A percentile compares a stretch with the other conserved stretches of the same genome.
These are phyloP conservation scores for Diorhabda carinulata DNA, from an alignment of 1,140 invertebrate genomes.

Conservation along the genomic window DNA sequence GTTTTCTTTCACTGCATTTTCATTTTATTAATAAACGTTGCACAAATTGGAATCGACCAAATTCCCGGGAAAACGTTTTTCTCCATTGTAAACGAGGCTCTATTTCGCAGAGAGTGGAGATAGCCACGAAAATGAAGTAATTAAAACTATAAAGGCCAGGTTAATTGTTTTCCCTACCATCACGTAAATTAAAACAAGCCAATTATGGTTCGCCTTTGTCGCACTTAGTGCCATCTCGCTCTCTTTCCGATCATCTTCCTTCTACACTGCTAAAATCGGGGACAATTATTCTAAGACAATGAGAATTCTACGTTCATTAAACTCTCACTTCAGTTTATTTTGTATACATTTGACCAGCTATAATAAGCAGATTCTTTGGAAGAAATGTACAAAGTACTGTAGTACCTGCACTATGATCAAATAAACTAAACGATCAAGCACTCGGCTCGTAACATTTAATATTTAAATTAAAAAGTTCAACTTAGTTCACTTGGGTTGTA, in stretches of 20 bases:
- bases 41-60: conserved; percentile 3
- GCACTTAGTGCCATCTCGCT: conserved; percentile 26
- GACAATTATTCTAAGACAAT: neutral
- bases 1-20: no score
- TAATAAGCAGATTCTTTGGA: no score
- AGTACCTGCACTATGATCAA: no score
- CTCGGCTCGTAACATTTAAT: no score
- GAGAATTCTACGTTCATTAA: neutral
- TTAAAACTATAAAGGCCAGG: conserved; percentile 51
- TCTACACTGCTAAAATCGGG: conserved; percentile 1
- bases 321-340: neutral
- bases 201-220: conserved; percentile 45
- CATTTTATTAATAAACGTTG: no score
- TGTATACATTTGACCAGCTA: no score
- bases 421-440: no score
- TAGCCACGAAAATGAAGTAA: conserved; percentile 49
- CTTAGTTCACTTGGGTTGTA: neutral
- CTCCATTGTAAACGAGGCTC: conserved; percentile 35
- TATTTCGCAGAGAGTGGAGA: conserved; percentile 37
- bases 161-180: conserved; percentile 50
- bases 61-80: neutral
- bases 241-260: conserved; percentile 5
- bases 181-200: conserved; percentile 50
- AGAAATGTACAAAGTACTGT: no score
- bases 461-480: neutral